Conservation (phyloP, 2,797 vertebrate species). For the Myotis vivesi region DNA sequence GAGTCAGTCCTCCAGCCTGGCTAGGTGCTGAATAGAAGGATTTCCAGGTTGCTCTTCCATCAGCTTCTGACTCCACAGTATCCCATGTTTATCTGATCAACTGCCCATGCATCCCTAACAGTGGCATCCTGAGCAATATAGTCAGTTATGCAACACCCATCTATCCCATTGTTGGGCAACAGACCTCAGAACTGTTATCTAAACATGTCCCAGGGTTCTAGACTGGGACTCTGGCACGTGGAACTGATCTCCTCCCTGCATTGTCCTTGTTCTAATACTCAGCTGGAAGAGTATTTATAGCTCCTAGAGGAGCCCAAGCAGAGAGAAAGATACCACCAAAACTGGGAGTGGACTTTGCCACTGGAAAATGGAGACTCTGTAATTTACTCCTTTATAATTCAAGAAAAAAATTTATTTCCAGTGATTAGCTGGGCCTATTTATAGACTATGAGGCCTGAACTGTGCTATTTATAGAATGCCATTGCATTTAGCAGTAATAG, state of each 20-base stretch:
- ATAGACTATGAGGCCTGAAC: conserved; percentile 63
- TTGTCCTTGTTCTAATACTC: conserved; percentile 43
- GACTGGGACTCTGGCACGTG: not conserved
- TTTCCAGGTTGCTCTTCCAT: not conserved
- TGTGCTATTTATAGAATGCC: conserved; percentile 78
- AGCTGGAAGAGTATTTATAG: conserved; percentile 52
- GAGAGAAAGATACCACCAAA: conserved; percentile 43
- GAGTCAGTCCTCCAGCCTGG: not conserved
- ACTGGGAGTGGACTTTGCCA: conserved; percentile 56
- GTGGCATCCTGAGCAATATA: not conserved
- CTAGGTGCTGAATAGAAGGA: not conserved
- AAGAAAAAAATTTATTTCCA: conserved; percentile 77
- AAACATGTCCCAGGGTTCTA: conserved; percentile 28
- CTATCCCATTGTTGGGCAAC: not conserved
- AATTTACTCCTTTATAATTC: conserved; percentile 72
- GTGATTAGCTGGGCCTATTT: conserved; percentile 74
- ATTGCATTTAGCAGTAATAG: conserved; percentile 72
- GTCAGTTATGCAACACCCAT: not conserved
- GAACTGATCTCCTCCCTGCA: not conserved
- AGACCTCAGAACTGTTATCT: not conserved
- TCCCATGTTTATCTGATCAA: conserved; percentile 23
- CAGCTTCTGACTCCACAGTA: not conserved
- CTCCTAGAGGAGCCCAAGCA: not conserved
- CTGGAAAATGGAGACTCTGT: conserved; percentile 67
- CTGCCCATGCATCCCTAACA: not conserved